phyloP scores from a whole-genome alignment of 2,888 invertebrate species.

The Theretra japonica region DNA sequence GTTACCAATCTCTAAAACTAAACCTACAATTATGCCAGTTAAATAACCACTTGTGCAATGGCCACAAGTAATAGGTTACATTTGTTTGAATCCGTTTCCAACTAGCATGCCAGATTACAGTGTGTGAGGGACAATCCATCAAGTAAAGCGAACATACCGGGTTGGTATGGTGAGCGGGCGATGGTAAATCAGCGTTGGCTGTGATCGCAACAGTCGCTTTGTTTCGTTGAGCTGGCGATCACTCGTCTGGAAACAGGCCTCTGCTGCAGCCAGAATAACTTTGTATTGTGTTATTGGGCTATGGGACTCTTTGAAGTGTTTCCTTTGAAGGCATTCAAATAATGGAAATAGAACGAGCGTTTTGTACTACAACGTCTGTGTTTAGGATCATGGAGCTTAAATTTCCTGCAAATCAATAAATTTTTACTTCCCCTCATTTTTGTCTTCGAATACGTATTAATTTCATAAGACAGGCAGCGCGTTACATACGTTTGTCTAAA shows the following conservation, averaged over 20 bases:
- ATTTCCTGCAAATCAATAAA: no score
- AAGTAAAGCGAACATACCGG: conserved; percentile 13
- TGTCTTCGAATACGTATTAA: no score
- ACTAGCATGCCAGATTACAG: conserved; percentile 8
- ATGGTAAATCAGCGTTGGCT: conserved; percentile 4
- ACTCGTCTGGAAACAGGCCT: conserved; percentile 1
- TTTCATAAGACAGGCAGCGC: no score
- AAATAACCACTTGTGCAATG: background rate
- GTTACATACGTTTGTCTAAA: no score
- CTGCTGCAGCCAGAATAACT: background rate
- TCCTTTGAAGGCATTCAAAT: no score
- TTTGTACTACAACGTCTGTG: no score
- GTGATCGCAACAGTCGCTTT: background rate
- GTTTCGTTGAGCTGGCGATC: conserved; percentile 1
- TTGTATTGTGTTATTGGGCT: background rate
- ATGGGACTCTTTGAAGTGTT: background rate
- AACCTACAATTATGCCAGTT: background rate
- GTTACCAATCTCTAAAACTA: background rate
- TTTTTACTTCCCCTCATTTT: no score
- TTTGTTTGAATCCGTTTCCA: background rate
- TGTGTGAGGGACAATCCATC: background rate
- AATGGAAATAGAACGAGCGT: no score
- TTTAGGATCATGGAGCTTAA: no score
- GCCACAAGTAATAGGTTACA: background rate
- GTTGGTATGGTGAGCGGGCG: background rate